Evolutionary conservation across 2,888 invertebrate species (phyloP), one percentile per base, ranked within the genome.

Genomic region (Synanthedon tipuliformis): DNA sequence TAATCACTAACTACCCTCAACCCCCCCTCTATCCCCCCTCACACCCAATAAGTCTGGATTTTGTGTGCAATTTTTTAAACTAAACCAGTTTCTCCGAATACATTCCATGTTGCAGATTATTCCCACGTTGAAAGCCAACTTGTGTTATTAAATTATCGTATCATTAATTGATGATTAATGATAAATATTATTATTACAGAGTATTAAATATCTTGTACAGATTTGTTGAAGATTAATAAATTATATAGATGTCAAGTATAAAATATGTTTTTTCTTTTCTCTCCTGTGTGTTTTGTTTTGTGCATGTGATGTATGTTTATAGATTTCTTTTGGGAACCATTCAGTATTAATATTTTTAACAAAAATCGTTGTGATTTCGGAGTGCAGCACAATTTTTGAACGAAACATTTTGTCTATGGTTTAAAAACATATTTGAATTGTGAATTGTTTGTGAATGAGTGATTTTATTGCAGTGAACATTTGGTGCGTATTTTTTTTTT

Each of bases 151-250:
- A 34, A 34, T 34, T 45, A 13, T 45, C 15, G 45, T n/a, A 15
- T 45, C 52, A 55, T 55, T 54, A 41, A 50, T 54, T 51, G 52
- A 51, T 51, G 52, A 51, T 27, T 57, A 50, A 57, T 54, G 54
- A 58, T 61, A 49, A 54, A 51, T 56, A 56, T 61, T 68, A 63
- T 61, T 66, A 61, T 58, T 60, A 63, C 65, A 70, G 62, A 75
- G 64, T 75, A 77, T 73, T 75, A 68, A 71, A 54, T 59, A 55
- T 55, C 61, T 59, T 80, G 72, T 81, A 77, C 82, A 82, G 72
- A 72, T 61, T 75, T 76, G 72, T 80, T 83, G 66, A 80, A 78
- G 61, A 68, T 74, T 69, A 75, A 80, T 80, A 83, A 73, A 75
- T 65, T 71, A 72, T 74, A 65, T 68, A 69, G 18, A 68, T 63